These are phyloP conservation scores for Rhopilema esculentum DNA, from an alignment of 30 jellyfish, hydroid and myxozoan species.

Conservation along the genomic window DNA sequence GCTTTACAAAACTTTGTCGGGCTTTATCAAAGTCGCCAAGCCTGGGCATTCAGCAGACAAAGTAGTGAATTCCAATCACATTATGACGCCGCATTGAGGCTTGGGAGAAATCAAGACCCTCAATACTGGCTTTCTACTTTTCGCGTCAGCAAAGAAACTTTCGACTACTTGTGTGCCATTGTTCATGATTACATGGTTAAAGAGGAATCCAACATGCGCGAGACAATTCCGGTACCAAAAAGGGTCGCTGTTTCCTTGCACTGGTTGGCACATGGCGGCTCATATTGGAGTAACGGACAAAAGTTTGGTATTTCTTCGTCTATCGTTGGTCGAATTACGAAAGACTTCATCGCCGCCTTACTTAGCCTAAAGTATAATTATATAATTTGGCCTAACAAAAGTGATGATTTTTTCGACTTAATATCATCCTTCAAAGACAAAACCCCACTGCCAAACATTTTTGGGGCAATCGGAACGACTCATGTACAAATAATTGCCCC, in stretches of 20 bases:
- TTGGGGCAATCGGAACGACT: conserved; percentile 36
- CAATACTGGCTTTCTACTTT: conserved; percentile 37
- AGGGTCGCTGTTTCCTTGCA: conserved; percentile 9
- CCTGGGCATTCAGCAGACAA: conserved; percentile 51
- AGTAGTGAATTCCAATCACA: conserved; percentile 19
- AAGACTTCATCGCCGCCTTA: conserved; percentile 14
- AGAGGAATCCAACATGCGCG: background rate
- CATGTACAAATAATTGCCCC: conserved; percentile 19
- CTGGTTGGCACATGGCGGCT: conserved; percentile 40
- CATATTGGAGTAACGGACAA: background rate
- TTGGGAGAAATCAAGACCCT: conserved; percentile 39
- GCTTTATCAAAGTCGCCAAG: background rate
- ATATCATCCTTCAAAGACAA: background rate
- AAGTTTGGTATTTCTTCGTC: conserved; percentile 17
- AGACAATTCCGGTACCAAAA: conserved; percentile 14
- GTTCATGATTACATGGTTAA: conserved; percentile 13
- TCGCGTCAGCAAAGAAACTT: conserved; percentile 48
- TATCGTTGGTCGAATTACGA: conserved; percentile 36
- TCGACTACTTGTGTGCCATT: conserved; percentile 17
- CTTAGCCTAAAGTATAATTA: background rate
- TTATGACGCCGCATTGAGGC: conserved; percentile 36
- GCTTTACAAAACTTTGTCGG: background rate
- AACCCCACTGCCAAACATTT: conserved; percentile 37
- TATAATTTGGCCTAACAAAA: conserved; percentile 4
- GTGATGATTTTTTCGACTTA: background rate